phyloP scores from a whole-genome alignment of 2,113 vertebrate species.

The Colaptes auratus region DNA sequence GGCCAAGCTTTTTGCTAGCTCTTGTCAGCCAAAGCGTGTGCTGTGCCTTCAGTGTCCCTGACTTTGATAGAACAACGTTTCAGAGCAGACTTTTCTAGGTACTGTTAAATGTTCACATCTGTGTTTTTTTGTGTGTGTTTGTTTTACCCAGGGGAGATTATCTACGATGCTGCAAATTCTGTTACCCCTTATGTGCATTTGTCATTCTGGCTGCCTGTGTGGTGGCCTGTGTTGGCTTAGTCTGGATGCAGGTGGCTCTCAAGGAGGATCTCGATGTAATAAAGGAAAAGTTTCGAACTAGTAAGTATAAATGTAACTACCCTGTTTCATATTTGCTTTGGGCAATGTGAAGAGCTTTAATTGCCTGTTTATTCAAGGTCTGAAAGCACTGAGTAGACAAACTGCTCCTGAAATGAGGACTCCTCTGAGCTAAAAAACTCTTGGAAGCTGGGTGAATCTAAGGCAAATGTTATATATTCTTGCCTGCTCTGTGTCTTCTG shows the following conservation, averaged over 20 bases:
- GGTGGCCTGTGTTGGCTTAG: slow-evolving; percentile 91
- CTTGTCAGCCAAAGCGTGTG: neutral
- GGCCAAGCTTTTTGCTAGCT: neutral
- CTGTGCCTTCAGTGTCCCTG: rapidly evolving
- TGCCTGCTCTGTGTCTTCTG: neutral
- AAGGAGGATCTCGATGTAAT: slow-evolving; percentile 93
- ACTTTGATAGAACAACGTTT: neutral
- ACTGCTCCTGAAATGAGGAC: neutral
- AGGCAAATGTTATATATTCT: neutral
- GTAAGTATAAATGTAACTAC: slow-evolving; percentile 74
- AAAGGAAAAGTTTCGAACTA: slow-evolving; percentile 92
- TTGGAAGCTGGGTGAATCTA: neutral
- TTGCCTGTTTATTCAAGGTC: neutral
- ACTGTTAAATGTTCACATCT: neutral
- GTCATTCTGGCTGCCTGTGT: slow-evolving; percentile 92
- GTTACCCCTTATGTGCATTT: slow-evolving; percentile 92
- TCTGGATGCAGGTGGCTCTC: slow-evolving; percentile 98
- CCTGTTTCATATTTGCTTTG: neutral
- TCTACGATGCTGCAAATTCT: slow-evolving; percentile 90
- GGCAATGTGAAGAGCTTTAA: neutral
- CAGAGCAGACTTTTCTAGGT: neutral
- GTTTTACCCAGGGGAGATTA: slow-evolving; percentile 81
- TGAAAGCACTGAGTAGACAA: neutral
- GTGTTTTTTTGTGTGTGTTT: neutral
- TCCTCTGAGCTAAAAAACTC: neutral